Base-by-base conservation (phyloP, 2,888 invertebrate species). In the Rhaphigaster nebulosa region DNA sequence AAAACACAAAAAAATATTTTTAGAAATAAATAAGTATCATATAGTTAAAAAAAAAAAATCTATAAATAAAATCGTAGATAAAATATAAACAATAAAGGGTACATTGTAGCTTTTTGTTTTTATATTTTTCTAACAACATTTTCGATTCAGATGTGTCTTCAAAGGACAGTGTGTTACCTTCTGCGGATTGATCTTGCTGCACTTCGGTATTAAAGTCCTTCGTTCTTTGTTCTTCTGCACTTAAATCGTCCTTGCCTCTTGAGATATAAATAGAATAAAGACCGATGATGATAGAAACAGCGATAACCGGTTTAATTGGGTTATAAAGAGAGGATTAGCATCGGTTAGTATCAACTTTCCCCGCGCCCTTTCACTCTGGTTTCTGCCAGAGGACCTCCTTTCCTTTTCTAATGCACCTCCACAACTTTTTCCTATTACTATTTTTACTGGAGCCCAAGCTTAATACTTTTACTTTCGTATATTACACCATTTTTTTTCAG, bases 361-460 rank as follows among this genome's bases (percentile, higher is more conserved):
- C 88, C 56, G 6, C 6, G 4, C 12, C 52, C 54, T 88, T 88
- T 88, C 88, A 60, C 88, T 88, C 41, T 56, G 60, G 54, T 88
- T 88, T 88, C 56, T 88, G 88, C 88, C 41, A 65, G 23, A 1
- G 26, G 29, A 26, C 54, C 60, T 23, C 60, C 88, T 88, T 54
- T 88, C 88, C 60, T 60, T 88, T 60, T 88, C 88, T 60, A 60
- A 84, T 84, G n/a, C 84, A 80, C 80, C 20, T 15, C 38, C 80
- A n/a, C 84, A 13, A 84, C 84, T 84, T 84, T 84, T 84, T 84
- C 84, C n/a, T 45, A 45, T 45, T 50, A 50, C 84, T 84, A 41
- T 50, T 84, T 50, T 84, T 84, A 84, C 70, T 76, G 8, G 38
- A 18, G 20, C 38, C 70, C 15, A 38, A 34, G 34, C 38, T 76